Conservation (phyloP, 2,113 vertebrate species). For the Aythya baeri region DNA sequence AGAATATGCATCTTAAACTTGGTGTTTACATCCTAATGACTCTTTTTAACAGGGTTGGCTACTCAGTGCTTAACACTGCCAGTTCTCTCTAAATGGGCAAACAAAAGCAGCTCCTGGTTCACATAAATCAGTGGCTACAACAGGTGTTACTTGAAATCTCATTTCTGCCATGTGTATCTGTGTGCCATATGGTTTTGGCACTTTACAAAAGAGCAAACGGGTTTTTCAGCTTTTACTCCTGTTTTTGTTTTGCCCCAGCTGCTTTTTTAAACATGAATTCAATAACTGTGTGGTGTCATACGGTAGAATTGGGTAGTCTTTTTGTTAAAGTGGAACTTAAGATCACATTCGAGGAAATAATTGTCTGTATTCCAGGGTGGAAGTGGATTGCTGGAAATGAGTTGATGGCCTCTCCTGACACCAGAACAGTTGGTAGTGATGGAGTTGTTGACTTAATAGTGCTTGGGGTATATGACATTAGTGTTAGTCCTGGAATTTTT, state of each 20-base stretch:
- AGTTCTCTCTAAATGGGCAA: background rate
- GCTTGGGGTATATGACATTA: background rate
- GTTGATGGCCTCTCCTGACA: background rate
- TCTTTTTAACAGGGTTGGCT: background rate
- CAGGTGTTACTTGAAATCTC: constrained; percentile 6
- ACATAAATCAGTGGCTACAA: background rate
- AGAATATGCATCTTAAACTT: background rate
- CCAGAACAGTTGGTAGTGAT: background rate
- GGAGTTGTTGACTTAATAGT: background rate
- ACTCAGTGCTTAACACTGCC: background rate
- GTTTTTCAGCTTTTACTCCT: background rate
- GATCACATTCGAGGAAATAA: background rate
- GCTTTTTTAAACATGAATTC: background rate
- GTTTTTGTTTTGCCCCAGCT: background rate
- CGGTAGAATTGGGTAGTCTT: background rate
- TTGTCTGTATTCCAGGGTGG: background rate
- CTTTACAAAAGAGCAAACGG: background rate
- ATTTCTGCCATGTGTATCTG: background rate
- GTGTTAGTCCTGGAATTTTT: background rate
- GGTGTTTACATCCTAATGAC: background rate
- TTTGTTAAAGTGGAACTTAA: background rate
- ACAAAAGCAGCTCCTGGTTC: background rate
- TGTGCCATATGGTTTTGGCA: background rate
- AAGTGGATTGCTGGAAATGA: background rate
- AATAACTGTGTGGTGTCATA: background rate